A percentile compares a stretch with the other conserved stretches of the same genome.
phyloP scores from a whole-genome alignment of 2,888 invertebrate genomes.

The Smittia sp. region DNA sequence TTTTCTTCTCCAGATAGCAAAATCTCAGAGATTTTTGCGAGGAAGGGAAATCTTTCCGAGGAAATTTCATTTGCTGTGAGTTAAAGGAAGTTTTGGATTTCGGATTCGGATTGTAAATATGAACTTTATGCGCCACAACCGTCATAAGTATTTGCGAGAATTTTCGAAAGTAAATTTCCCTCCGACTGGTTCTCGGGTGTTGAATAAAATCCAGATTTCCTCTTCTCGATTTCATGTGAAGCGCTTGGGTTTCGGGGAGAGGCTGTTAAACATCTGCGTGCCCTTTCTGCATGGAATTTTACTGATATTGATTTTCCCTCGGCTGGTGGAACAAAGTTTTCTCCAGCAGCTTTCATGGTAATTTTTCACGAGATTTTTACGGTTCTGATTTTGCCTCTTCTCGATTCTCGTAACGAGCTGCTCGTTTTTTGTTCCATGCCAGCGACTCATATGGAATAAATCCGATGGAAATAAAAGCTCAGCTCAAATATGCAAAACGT shows the following conservation, averaged over 20 bases:
- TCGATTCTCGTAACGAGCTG: background rate
- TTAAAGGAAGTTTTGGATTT: background rate
- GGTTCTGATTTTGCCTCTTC: constrained; percentile 34
- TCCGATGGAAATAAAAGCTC: constrained; percentile 31
- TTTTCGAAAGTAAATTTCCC: constrained; percentile 29
- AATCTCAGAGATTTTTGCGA: constrained; percentile 38
- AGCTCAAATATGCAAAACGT: constrained; percentile 39
- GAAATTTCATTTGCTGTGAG: constrained; percentile 35
- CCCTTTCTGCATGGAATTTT: constrained; percentile 26
- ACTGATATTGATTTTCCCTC: constrained; percentile 36
- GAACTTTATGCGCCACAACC: constrained; percentile 26
- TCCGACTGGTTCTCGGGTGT: constrained; percentile 1
- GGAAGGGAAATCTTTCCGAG: constrained; percentile 23
- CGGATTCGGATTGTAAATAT: constrained; percentile 39
- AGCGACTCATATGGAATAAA: constrained; percentile 24
- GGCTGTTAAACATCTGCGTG: constrained; percentile 39
- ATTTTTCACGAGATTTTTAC: constrained; percentile 40
- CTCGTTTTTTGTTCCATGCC: background rate
- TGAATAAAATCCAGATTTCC: constrained; percentile 30
- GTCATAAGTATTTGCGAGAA: background rate
- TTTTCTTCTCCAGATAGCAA: constrained; percentile 16
- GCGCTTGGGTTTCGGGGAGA: constrained; percentile 9
- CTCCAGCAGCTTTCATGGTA: constrained; percentile 29
- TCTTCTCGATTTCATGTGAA: constrained; percentile 11
- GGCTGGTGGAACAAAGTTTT: background rate